Conservation (phyloP, 2,113 vertebrate genomes). For the Burhinus oedicnemus region DNA sequence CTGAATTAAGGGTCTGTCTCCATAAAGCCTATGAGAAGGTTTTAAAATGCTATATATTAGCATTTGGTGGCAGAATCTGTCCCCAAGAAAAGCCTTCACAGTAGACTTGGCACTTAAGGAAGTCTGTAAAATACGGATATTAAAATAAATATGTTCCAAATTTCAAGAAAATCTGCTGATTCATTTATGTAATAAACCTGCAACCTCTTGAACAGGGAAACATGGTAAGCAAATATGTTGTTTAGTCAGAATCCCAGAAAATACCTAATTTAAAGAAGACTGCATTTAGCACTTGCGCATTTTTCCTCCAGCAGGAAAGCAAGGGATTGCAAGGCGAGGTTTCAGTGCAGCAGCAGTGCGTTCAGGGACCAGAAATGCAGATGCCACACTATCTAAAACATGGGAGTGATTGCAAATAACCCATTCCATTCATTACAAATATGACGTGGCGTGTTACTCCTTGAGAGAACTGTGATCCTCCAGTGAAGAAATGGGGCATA, state of each 20-base stretch:
- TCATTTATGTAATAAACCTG: neutral
- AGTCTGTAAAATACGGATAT: neutral
- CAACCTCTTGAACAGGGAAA: neutral
- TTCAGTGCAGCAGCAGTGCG: neutral
- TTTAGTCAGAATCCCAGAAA: neutral
- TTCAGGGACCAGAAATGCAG: neutral
- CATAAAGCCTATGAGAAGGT: neutral
- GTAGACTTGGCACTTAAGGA: neutral
- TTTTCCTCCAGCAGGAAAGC: neutral
- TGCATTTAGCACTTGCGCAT: neutral
- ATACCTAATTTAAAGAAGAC: neutral
- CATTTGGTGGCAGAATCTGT: neutral
- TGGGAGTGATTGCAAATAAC: no score
- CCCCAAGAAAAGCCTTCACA: neutral
- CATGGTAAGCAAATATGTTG: neutral
- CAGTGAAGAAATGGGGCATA: neutral
- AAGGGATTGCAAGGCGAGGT: neutral
- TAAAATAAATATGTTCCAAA: neutral
- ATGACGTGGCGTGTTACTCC: fast-evolving
- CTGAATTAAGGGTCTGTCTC: neutral
- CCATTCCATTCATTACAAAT: neutral
- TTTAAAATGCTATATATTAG: neutral
- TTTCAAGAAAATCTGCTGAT: neutral
- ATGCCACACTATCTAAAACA: no score
- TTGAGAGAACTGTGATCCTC: neutral